Evolutionary conservation across 2,797 vertebrate species (phyloP).

Genomic region (Atherinosoma microstoma): DNA sequence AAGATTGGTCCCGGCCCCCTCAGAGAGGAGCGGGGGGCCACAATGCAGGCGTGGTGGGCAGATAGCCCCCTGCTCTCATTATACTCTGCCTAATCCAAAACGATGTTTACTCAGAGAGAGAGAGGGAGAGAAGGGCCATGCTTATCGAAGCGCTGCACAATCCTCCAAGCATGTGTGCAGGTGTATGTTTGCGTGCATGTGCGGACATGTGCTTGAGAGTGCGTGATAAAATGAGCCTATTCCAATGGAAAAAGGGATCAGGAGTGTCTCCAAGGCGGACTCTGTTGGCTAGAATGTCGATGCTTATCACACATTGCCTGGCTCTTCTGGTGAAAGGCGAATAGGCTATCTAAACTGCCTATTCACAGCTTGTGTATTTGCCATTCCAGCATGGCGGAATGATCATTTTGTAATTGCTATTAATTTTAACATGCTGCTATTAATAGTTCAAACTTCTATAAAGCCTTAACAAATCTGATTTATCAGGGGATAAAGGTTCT

Average conservation of each 20-base stretch:
- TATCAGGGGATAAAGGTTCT: slow-evolving; percentile 8
- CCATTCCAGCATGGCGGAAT: slow-evolving; percentile 54
- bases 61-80: slow-evolving; percentile 86
- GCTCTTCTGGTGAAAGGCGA: slow-evolving; percentile 74
- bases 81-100: slow-evolving; percentile 86
- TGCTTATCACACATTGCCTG: slow-evolving; percentile 74
- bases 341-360: slow-evolving; percentile 73
- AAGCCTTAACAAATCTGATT: slow-evolving; percentile 35
- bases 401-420: slow-evolving; percentile 66
- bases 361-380: slow-evolving; percentile 72
- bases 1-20: slow-evolving; percentile 91
- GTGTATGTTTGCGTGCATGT: slow-evolving; percentile 38
- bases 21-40: slow-evolving; percentile 87
- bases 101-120: slow-evolving; percentile 84
- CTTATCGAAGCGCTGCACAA: slow-evolving; percentile 83
- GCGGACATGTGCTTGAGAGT: slow-evolving; percentile 37
- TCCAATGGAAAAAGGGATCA: slow-evolving; percentile 82
- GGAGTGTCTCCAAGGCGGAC: slow-evolving; percentile 79
- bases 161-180: slow-evolving; percentile 56
- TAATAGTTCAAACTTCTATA: slow-evolving; percentile 49
- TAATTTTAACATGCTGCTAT: slow-evolving; percentile 59
- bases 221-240: slow-evolving; percentile 77
- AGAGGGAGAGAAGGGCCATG: slow-evolving; percentile 72
- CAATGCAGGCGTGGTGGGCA: slow-evolving; percentile 88
- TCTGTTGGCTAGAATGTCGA: slow-evolving; percentile 81